A percentile compares a stretch with the other conserved stretches of the same genome.
These are phyloP conservation scores for Pterostichus madidus DNA, from an alignment of 2,888 invertebrate species.

Conservation along the genomic window DNA sequence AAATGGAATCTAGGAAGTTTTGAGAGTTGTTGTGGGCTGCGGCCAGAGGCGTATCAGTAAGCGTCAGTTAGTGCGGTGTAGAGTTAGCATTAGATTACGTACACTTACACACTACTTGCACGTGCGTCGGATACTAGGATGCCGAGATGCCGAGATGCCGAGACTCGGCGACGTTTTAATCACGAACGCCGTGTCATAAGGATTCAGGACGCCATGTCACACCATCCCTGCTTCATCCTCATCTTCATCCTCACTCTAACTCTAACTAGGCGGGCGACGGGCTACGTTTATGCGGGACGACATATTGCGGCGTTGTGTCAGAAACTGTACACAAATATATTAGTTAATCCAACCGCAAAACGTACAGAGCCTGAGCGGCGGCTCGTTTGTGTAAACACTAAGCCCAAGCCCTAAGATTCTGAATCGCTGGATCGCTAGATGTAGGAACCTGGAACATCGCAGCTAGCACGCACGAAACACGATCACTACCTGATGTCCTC, in stretches of 20 bases:
- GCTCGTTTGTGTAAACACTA: conserved; percentile 61
- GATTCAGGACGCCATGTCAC: conserved; percentile 48
- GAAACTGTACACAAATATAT: conserved; percentile 66
- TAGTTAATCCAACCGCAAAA: conserved; percentile 65
- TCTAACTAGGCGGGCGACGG: conserved; percentile 28
- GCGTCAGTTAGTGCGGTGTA: conserved; percentile 4
- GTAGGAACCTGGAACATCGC: not conserved
- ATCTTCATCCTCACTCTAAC: not conserved
- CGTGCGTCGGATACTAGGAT: not conserved
- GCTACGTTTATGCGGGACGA: conserved; percentile 61
- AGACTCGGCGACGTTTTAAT: conserved; percentile 34
- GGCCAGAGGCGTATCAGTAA: conserved; percentile 9
- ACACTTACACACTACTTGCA: conserved; percentile 5
- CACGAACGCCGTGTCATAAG: conserved; percentile 47
- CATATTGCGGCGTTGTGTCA: conserved; percentile 64
- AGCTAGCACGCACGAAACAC: not conserved
- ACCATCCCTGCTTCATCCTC: conserved; percentile 4
- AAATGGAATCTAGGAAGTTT: conserved; percentile 35
- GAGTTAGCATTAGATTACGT: conserved; percentile 4
- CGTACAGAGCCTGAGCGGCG: conserved; percentile 37
- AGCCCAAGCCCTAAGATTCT: not conserved
- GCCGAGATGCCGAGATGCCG: not conserved
- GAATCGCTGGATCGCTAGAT: too few relatives aligned
- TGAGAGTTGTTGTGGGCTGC: conserved; percentile 3
- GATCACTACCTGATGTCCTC: conserved; percentile 3